These are phyloP conservation scores for Conops quadrifasciatus DNA, from an alignment of 2,888 invertebrate genomes.

Conservation along the genomic window DNA sequence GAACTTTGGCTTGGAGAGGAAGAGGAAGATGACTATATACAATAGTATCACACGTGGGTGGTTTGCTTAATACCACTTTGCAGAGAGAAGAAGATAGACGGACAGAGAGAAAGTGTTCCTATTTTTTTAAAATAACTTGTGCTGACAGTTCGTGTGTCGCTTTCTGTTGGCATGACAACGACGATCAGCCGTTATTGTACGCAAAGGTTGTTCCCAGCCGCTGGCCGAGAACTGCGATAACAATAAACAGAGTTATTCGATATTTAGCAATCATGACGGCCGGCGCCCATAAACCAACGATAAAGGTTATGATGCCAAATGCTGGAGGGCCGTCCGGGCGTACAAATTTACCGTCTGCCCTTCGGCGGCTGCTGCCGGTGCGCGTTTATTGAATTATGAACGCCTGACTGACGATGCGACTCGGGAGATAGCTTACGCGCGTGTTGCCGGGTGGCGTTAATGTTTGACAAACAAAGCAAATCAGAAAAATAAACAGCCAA, in stretches of 20 bases:
- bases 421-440: background rate
- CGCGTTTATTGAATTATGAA: constrained; percentile 60
- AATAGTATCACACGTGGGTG: background rate
- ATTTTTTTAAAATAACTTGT: no score
- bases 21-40: background rate
- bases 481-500: constrained; percentile 4
- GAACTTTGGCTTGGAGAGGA: background rate
- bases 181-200: no score
- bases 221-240: no score
- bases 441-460: constrained; percentile 48
- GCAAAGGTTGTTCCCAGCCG: no score
- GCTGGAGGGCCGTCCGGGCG: constrained; percentile 5
- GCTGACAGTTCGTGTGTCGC: no score
- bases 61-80: background rate
- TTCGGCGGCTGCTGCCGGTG: constrained; percentile 48
- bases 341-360: constrained; percentile 26
- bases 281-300: constrained; percentile 1
- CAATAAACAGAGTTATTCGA: background rate
- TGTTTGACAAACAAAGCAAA: constrained; percentile 59
- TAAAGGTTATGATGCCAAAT: constrained; percentile 24
- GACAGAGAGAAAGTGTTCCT: no score
- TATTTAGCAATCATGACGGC: background rate
- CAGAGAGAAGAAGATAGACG: no score
- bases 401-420: constrained; percentile 25
- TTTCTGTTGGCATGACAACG: no score